Conservation (phyloP, 2,888 invertebrate species). For the Cheilosia vernalis region DNA sequence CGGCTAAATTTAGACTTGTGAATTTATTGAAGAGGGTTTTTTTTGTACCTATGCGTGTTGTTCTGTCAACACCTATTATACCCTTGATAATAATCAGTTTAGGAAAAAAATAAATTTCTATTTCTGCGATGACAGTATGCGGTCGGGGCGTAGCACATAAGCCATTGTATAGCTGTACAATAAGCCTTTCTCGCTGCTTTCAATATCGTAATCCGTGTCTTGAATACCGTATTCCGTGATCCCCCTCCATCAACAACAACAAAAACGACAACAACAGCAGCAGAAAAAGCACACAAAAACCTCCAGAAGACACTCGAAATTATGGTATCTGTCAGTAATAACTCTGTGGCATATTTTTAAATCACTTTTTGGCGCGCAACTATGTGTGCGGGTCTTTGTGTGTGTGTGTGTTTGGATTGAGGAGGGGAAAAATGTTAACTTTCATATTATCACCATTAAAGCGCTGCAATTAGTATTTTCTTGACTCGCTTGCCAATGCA, state of each 20-base stretch:
- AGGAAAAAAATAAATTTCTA: slow-evolving; percentile 33
- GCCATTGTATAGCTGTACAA: slow-evolving; percentile 58
- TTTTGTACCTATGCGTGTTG: too few relatives aligned
- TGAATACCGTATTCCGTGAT: slow-evolving; percentile 46
- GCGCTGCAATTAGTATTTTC: slow-evolving; percentile 68
- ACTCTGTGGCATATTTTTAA: slow-evolving; percentile 61
- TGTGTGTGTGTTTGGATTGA: slow-evolving; percentile 5
- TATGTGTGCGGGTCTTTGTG: too few relatives aligned
- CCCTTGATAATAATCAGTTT: slow-evolving; percentile 8
- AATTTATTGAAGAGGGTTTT: slow-evolving; percentile 33
- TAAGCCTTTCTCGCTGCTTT: slow-evolving; percentile 58
- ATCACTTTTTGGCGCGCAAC: slow-evolving; percentile 20
- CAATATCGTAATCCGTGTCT: slow-evolving; percentile 60
- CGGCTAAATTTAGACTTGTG: slow-evolving; percentile 48
- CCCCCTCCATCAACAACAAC: neutral
- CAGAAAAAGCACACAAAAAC: slow-evolving; percentile 17
- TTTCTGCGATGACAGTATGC: slow-evolving; percentile 16
- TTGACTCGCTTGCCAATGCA: slow-evolving; percentile 56
- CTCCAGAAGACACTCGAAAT: slow-evolving; percentile 19
- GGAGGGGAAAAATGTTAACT: slow-evolving; percentile 55
- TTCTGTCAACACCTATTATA: slow-evolving; percentile 8
- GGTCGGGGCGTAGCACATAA: slow-evolving; percentile 2
- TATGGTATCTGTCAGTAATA: slow-evolving; percentile 65
- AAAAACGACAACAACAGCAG: neutral
- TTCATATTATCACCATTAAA: slow-evolving; percentile 65